A percentile compares a stretch with the other conserved stretches of the same genome.
These are phyloP conservation scores for Lepidothrix coronata DNA, from an alignment of 2,113 vertebrate species.

Conservation along the genomic window DNA sequence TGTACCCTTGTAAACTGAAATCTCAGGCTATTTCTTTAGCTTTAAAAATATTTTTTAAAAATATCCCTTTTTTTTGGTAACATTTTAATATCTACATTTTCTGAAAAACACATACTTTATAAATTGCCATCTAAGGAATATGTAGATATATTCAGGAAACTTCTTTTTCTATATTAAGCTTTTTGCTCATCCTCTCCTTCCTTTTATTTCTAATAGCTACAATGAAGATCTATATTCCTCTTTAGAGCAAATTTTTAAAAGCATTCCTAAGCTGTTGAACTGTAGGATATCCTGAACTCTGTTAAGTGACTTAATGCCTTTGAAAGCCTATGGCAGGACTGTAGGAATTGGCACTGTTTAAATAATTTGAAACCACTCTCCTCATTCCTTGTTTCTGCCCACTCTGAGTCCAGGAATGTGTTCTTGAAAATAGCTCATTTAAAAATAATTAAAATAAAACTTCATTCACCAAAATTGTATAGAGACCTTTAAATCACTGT, in stretches of 20 bases:
- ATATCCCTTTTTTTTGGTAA: background rate
- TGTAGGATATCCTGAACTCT: background rate
- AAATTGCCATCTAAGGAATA: background rate
- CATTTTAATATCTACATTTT: background rate
- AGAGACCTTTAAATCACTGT: background rate
- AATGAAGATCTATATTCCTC: background rate
- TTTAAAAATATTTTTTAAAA: background rate
- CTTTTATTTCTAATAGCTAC: background rate
- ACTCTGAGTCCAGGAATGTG: background rate
- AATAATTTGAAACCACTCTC: background rate
- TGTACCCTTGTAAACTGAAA: background rate
- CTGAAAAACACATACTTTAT: background rate
- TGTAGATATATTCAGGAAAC: background rate
- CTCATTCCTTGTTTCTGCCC: background rate
- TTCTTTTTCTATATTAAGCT: background rate
- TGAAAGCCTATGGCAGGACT: background rate
- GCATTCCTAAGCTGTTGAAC: background rate
- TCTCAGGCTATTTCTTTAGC: background rate
- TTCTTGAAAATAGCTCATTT: background rate
- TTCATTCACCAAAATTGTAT: background rate
- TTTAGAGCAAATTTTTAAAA: background rate
- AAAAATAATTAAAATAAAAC: background rate
- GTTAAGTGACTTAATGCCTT: background rate
- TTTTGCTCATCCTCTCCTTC: background rate
- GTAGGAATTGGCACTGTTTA: background rate